phyloP scores from a whole-genome alignment of 2,888 invertebrate species.

The Gibbula magus region DNA sequence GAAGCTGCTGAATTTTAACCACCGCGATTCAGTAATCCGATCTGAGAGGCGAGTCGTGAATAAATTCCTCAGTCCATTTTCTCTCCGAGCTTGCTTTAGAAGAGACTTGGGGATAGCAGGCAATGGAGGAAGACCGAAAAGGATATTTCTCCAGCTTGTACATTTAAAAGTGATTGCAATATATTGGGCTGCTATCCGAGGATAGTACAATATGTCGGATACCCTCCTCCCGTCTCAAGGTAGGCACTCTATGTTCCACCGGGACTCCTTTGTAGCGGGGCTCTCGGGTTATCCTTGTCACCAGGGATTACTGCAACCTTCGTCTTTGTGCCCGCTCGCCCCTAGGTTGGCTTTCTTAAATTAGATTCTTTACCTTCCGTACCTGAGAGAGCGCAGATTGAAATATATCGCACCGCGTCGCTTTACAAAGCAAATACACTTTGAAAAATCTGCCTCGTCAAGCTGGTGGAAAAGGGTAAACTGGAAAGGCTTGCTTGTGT shows the following conservation, averaged over 20 bases:
- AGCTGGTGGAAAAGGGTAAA: too few species aligned
- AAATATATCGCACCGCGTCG: not conserved
- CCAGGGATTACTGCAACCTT: not conserved
- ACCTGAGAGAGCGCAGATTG: not conserved
- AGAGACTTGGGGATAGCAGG: not conserved
- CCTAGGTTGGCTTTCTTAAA: conserved; percentile 14
- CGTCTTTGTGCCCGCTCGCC: not conserved
- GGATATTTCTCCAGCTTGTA: not conserved
- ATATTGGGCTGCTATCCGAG: not conserved
- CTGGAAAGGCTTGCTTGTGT: too few species aligned
- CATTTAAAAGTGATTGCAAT: conserved; percentile 4
- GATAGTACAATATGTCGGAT: conserved; percentile 6
- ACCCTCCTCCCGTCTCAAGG: not conserved
- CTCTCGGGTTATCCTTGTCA: not conserved
- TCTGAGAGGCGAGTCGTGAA: conserved; percentile 44
- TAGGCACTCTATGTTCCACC: not conserved
- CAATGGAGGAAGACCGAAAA: not conserved
- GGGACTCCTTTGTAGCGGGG: not conserved
- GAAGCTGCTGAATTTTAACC: conserved; percentile 53
- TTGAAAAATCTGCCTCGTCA: not conserved
- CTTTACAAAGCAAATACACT: conserved; percentile 16
- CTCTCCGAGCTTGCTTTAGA: conserved; percentile 29
- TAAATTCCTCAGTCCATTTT: conserved; percentile 43
- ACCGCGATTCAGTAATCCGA: conserved; percentile 45
- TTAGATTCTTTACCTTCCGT: conserved; percentile 16